Evolutionary conservation across 1,140 invertebrate genomes (phyloP).

Genomic region (Drosophila truncata): DNA sequence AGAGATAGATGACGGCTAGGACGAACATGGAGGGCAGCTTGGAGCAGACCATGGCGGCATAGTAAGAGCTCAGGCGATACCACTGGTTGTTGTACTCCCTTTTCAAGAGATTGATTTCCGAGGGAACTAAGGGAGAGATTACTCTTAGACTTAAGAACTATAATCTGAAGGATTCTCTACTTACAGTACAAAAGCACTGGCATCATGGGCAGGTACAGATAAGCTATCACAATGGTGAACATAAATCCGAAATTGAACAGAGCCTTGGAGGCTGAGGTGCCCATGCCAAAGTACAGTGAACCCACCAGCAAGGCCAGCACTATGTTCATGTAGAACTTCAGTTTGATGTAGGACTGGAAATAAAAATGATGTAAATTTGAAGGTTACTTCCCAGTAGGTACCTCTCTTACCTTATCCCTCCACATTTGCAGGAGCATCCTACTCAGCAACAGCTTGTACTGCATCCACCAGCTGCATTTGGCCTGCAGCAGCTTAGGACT

Average conservation of each 20-base stretch:
- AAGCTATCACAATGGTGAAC: slow-evolving; percentile 91
- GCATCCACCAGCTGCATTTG: slow-evolving; percentile 87
- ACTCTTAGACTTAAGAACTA: not conserved
- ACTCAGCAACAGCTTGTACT: slow-evolving; percentile 88
- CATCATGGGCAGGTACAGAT: slow-evolving; percentile 92
- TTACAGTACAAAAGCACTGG: slow-evolving; percentile 92
- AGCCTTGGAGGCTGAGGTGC: slow-evolving; percentile 91
- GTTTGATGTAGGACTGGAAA: slow-evolving; percentile 89
- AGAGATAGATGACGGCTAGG: slow-evolving; percentile 91
- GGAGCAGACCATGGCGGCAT: slow-evolving; percentile 92
- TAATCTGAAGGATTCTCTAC: slow-evolving; percentile 52
- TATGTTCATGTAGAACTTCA: slow-evolving; percentile 89
- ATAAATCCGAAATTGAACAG: slow-evolving; percentile 94
- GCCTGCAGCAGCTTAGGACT: slow-evolving; percentile 86
- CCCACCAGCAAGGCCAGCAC: slow-evolving; percentile 90
- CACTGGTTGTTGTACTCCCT: slow-evolving; percentile 97
- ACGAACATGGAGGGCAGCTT: slow-evolving; percentile 90
- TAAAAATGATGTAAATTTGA: not conserved
- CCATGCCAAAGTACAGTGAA: slow-evolving; percentile 89
- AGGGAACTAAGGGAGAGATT: slow-evolving; percentile 90
- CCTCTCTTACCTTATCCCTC: slow-evolving; percentile 88
- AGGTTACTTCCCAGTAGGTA: not conserved
- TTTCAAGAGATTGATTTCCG: slow-evolving; percentile 94
- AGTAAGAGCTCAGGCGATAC: slow-evolving; percentile 96
- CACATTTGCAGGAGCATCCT: slow-evolving; percentile 90